These are phyloP conservation scores for Thalassophryne amazonica DNA, from an alignment of 2,797 vertebrate genomes.

Conservation along the genomic window DNA sequence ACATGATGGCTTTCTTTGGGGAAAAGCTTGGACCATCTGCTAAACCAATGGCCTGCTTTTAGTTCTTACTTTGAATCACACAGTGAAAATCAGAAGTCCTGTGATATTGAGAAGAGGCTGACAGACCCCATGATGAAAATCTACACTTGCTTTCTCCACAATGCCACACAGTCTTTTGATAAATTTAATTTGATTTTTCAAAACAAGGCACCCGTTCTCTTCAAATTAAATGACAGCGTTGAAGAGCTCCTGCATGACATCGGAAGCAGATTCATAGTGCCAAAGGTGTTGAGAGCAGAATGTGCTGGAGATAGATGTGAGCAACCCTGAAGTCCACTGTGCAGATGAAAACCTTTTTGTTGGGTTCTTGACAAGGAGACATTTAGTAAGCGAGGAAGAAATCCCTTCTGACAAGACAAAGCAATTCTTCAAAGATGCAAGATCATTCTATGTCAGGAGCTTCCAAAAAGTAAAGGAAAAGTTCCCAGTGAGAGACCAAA, in stretches of 20 bases:
- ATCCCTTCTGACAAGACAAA: too few relatives aligned
- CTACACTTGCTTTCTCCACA: conserved; percentile 22
- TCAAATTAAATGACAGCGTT: conserved; percentile 4
- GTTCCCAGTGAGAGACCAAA: too few relatives aligned
- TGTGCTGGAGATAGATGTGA: too few relatives aligned
- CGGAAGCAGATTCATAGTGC: too few relatives aligned
- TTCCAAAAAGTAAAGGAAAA: too few relatives aligned
- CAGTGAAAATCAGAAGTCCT: conserved; percentile 28
- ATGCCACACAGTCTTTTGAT: conserved; percentile 15
- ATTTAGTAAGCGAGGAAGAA: too few relatives aligned
- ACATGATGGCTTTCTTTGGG: conserved; percentile 30
- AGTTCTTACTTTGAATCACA: conserved; percentile 30
- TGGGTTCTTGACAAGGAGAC: too few relatives aligned
- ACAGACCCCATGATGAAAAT: conserved; percentile 24
- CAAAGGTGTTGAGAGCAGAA: too few relatives aligned
- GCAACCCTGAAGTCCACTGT: too few relatives aligned
- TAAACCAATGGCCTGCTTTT: conserved; percentile 20
- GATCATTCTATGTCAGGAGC: too few relatives aligned
- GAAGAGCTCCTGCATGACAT: conserved; percentile 26
- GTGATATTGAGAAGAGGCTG: conserved; percentile 30
- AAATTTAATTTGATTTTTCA: conserved; percentile 27
- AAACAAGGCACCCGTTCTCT: background rate
- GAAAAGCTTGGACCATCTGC: conserved; percentile 25
- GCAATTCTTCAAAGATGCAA: too few relatives aligned
- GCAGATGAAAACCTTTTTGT: too few relatives aligned